Evolutionary conservation across 2,113 vertebrate species (phyloP).

Genomic region (Elgaria multicarinata): DNA sequence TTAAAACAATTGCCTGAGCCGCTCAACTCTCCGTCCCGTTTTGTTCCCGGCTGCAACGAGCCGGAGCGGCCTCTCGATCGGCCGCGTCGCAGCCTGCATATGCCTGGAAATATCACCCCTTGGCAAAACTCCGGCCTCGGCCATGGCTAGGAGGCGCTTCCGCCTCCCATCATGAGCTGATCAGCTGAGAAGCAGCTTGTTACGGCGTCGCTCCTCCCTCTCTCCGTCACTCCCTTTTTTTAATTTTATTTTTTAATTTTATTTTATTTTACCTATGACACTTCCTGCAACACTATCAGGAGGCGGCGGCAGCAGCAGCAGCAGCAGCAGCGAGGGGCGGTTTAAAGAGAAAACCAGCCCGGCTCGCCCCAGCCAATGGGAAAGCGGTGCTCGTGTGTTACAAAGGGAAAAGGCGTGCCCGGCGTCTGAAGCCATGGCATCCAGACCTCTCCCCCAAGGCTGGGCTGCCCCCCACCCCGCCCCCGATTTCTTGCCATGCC

Average conservation of each 20-base stretch:
- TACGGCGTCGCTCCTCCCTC: neutral
- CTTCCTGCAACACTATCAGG: constrained; percentile 76
- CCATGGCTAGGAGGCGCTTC: constrained; percentile 47
- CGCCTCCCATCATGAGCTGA: constrained; percentile 57
- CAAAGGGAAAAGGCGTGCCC: neutral
- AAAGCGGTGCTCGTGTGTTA: neutral
- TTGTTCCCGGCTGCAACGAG: no score
- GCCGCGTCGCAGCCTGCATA: no score
- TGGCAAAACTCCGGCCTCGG: neutral
- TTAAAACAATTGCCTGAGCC: no score
- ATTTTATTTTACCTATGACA: constrained; percentile 41
- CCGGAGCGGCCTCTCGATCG: no score
- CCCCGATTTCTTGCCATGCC: neutral
- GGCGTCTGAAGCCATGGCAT: no score
- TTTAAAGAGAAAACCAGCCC: constrained; percentile 70
- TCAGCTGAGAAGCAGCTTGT: constrained; percentile 65
- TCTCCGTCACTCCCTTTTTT: no score
- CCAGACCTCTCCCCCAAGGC: no score
- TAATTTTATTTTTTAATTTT: no score
- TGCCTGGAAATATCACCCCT: no score
- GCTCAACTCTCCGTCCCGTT: no score
- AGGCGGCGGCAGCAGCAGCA: no score
- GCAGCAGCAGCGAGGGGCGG: constrained; percentile 43
- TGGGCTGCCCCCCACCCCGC: no score
- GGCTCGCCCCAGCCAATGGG: neutral